A percentile compares a stretch with the other conserved stretches of the same genome.
Conservation (phyloP, 2,888 invertebrate genomes). For the Nasonovia ribisnigri region DNA sequence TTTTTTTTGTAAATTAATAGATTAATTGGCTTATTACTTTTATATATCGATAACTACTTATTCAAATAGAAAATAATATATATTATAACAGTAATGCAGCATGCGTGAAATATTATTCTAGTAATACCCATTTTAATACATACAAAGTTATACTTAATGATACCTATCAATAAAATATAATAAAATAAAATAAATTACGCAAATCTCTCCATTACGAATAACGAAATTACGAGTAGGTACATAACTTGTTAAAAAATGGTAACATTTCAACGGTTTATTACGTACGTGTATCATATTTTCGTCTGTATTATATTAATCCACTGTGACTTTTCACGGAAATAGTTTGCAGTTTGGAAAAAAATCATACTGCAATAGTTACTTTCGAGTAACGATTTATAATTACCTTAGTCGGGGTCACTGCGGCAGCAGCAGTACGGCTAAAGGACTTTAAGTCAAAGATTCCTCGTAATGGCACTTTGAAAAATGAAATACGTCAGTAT, state of each 20-base stretch:
- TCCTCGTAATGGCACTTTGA: constrained; percentile 7
- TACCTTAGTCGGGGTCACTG: neutral
- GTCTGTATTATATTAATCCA: no score
- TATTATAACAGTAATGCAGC: neutral
- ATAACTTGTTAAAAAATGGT: neutral
- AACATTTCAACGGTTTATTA: neutral
- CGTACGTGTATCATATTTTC: no score
- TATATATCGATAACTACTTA: neutral
- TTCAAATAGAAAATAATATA: neutral
- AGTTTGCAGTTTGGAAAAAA: neutral
- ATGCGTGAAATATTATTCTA: neutral
- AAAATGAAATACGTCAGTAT: constrained; percentile 1
- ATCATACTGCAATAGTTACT: neutral
- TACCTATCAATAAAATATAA: neutral
- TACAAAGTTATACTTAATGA: neutral
- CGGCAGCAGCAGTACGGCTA: neutral
- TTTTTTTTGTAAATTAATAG: neutral
- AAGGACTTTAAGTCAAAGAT: neutral
- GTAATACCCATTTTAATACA: neutral
- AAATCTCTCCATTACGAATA: neutral
- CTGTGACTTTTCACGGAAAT: neutral
- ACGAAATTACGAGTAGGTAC: neutral
- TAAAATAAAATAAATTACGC: neutral
- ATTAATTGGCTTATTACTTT: neutral
- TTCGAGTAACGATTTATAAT: neutral